Evolutionary conservation across 2,113 vertebrate species (phyloP).

Genomic region (Erythrocercus mccallii): DNA sequence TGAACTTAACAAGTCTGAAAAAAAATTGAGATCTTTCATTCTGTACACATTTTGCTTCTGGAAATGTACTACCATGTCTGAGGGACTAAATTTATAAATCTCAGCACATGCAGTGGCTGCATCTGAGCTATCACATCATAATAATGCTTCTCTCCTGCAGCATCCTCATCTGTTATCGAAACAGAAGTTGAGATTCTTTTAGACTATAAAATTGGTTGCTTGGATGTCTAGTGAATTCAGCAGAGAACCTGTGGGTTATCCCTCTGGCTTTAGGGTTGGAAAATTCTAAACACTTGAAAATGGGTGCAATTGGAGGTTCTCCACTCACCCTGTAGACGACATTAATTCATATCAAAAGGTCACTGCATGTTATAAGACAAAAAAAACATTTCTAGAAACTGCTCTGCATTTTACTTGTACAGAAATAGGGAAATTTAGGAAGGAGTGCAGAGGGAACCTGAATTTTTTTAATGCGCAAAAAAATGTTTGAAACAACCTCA

Average conservation of each 20-base stretch:
- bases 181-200: slow-evolving; percentile 12
- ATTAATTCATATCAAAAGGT: not conserved
- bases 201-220: not conserved
- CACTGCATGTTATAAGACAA: not conserved
- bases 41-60: not conserved
- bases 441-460: not conserved
- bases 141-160: slow-evolving; percentile 26
- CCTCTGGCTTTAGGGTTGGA: not conserved
- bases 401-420: not conserved
- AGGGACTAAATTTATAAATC: slow-evolving; percentile 37
- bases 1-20: not conserved
- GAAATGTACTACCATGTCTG: not conserved
- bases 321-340: not conserved
- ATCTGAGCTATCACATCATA: not conserved
- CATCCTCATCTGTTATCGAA: slow-evolving; percentile 39
- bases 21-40: not conserved
- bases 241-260: not conserved
- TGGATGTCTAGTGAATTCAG: slow-evolving; percentile 19
- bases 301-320: not conserved
- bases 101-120: not conserved
- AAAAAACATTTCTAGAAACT: not conserved
- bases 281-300: not conserved
- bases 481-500: not conserved
- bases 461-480: not conserved
- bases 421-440: not conserved